Base-by-base conservation (phyloP, 2,888 invertebrate genomes). In the Spilarctia lutea region DNA sequence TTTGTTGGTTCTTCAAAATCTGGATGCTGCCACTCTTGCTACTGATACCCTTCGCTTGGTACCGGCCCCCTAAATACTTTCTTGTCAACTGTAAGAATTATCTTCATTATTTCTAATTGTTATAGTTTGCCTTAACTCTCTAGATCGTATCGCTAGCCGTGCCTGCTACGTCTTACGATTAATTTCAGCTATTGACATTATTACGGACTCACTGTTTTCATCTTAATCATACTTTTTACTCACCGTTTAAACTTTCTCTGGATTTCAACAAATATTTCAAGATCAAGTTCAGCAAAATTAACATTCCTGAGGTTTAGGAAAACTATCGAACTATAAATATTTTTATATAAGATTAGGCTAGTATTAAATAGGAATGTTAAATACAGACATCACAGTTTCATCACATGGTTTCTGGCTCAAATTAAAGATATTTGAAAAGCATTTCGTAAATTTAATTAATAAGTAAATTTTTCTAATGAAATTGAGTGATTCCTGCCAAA, bases 1-100 rank as follows among this genome's bases (percentile, higher is more conserved):
- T 98, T 71, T 99, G 98, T 85, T 98, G 98, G 93, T 98, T 98
- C 93, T 99, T 99, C 91, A 98, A 99, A 94, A 97, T 98, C 63
- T 99, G 98, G 96, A 99, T 99, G 97, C 91, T 99, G 72, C 99
- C 99, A 0, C 93, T 98, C 0, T 96, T 97, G 2, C 96, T 99
- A 24, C 94, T 99, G n/a, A 94, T 99, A 72, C 96, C 99, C 56
- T 98, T 99, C 88, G 92, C 98, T 18, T 90, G 89, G 90, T 93
- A 94, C 73, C 89, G 90, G 48, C 94, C 93, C n/a, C 83, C 88
- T 33, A 83, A 90, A 75, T 92, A 92, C 77, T 79, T 79, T 75
- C 69, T 73, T 39, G 30, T 42, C 70, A 80, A 81, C 79, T 78
- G 80, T 77, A 65, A 79, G 76, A 42, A 69, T 27, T 18, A 6